Evolutionary conservation across 2,888 invertebrate genomes (phyloP), one percentile per base, ranked within the genome.

Genomic region (Tromatobia lineatoria): DNA sequence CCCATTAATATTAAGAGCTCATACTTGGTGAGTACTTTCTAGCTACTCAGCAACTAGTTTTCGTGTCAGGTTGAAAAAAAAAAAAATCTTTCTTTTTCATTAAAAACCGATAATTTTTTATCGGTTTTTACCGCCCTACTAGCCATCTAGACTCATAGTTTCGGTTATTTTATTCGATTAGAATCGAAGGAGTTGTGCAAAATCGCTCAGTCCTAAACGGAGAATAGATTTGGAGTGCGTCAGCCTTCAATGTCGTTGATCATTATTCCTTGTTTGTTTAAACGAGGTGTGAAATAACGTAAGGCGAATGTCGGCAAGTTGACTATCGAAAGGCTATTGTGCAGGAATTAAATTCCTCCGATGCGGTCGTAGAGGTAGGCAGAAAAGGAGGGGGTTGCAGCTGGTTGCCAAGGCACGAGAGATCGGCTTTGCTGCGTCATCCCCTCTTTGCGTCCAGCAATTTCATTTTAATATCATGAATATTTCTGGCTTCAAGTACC

Each of bases 401-500:
- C 74, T 84, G 79, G 86, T 85, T 85, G 85, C 83, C 86, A 85
- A 86, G 83, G 79, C 85, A 83, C 79, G 83, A 67, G 66, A 76
- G 66, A 80, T 69, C 34, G 57, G 10, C 47, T 45, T 67, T 23
- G 45, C 79, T n/a, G n/a, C n/a, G n/a, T n/a, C 38, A 45, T 23
- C 38, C 69, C 59, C 42, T 57, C 50, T 66, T 23, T 59, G 42
- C 54, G 57, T 57, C 38, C 87, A 87, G 89, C 91, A 91, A 92
- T 91, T 91, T 90, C 91, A 91, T 92, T 92, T 91, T 91, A 91
- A 92, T 92, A 91, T 91, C 91, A 91, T 91, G 92, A 92, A 92
- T 92, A 92, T 92, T 92, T 92, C 90, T 90, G 88, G 80, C 87
- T 82, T 86, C 87, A 86, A 89, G 90, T 92, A 90, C 88, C 85